Conservation (phyloP, 2,113 vertebrate genomes). For the Thalassarche chlororhynchos region DNA sequence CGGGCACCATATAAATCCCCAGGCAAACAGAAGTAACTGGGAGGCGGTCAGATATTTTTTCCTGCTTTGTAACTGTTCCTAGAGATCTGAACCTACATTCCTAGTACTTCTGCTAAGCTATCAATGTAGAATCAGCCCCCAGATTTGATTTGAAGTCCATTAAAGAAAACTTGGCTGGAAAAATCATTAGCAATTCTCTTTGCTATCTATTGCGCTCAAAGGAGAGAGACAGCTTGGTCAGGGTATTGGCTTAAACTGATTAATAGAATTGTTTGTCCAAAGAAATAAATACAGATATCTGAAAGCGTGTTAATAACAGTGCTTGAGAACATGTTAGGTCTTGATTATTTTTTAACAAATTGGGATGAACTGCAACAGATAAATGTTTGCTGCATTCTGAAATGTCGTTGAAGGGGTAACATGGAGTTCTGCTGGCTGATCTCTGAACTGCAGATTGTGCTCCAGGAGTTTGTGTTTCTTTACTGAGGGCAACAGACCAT, state of each 20-base stretch:
- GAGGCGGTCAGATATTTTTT: background rate
- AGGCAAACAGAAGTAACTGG: background rate
- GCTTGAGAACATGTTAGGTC: background rate
- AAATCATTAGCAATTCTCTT: constrained; percentile 38
- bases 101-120: background rate
- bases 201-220: background rate
- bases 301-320: background rate
- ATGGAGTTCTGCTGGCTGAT: background rate
- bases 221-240: background rate
- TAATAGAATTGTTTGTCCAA: constrained; percentile 23
- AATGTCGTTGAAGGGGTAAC: background rate
- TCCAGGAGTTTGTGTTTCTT: background rate
- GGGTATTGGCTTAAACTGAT: background rate
- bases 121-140: background rate
- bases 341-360: constrained; percentile 18
- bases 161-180: constrained; percentile 19
- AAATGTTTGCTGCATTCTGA: background rate
- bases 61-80: background rate
- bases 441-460: background rate
- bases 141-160: background rate
- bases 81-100: background rate
- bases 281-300: constrained; percentile 13
- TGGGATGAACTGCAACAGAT: background rate
- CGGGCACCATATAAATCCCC: background rate
- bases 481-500: background rate